These are phyloP conservation scores for Callinectes sapidus DNA, from an alignment of 2,888 invertebrate genomes.

Conservation along the genomic window DNA sequence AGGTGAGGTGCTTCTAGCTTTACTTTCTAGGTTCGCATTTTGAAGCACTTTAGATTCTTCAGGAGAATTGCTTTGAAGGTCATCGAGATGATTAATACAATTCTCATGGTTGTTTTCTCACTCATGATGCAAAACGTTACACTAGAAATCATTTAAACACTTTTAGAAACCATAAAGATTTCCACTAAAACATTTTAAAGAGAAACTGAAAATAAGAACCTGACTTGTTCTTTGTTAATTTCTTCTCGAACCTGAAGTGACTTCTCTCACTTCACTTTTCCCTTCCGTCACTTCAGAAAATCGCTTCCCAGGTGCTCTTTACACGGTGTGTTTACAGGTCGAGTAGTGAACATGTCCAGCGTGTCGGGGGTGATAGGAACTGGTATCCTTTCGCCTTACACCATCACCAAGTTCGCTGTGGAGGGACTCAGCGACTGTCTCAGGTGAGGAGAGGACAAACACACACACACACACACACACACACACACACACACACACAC, in stretches of 20 bases:
- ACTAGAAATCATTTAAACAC: no score
- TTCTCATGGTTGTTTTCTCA: no score
- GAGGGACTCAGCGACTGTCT: constrained; percentile 56
- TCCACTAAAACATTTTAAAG: no score
- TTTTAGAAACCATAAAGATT: no score
- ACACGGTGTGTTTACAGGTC: constrained; percentile 14
- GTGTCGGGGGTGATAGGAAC: constrained; percentile 38
- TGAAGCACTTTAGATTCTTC: no score
- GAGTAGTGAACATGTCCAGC: constrained; percentile 54
- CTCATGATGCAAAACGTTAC: no score
- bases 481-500: not conserved
- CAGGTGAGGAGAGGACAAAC: constrained; percentile 33
- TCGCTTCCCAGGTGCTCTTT: no score
- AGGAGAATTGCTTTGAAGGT: no score
- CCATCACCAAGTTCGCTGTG: constrained; percentile 44
- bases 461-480: not conserved
- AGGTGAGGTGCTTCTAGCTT: constrained; percentile 27
- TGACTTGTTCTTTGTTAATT: no score
- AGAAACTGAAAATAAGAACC: no score
- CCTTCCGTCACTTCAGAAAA: not conserved
- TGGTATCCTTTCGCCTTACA: constrained; percentile 28
- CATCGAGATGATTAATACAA: no score
- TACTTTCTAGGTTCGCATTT: not conserved
- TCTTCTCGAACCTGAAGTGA: not conserved
- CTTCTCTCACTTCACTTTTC: not conserved